Percentiles rank a stretch among this genome's conserved stretches.
Conservation (phyloP, 2,113 vertebrate species). For the Semnornis frantzii region DNA sequence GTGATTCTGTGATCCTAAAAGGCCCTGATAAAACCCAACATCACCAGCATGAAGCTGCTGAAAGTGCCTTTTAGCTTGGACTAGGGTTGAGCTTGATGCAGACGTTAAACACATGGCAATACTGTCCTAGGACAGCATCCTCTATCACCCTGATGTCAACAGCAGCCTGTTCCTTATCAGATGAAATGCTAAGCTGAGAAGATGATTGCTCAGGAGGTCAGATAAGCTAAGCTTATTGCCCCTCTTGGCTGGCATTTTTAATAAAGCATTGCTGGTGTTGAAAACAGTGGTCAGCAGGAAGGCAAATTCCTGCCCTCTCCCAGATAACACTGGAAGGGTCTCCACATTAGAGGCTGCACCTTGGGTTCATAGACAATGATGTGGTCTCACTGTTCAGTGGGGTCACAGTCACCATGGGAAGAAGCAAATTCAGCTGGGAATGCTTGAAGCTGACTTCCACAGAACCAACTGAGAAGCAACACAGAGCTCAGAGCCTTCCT, state of each 20-base stretch:
- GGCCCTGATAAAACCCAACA: neutral
- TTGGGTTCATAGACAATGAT: neutral
- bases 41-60: neutral
- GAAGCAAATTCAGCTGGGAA: fast-evolving
- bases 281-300: neutral
- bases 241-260: neutral
- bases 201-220: neutral
- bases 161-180: neutral
- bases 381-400: neutral
- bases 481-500: neutral
- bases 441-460: neutral
- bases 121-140: neutral
- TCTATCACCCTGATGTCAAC: neutral
- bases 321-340: neutral
- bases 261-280: neutral
- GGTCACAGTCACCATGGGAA: neutral
- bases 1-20: neutral
- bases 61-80: neutral
- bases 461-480: neutral
- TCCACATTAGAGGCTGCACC: too few relatives aligned
- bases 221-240: neutral
- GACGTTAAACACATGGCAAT: neutral
- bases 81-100: neutral
- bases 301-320: neutral
- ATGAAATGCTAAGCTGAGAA: neutral